Conservation (phyloP, 2,888 invertebrate species). For the Marasmarcha lunaedactyla region DNA sequence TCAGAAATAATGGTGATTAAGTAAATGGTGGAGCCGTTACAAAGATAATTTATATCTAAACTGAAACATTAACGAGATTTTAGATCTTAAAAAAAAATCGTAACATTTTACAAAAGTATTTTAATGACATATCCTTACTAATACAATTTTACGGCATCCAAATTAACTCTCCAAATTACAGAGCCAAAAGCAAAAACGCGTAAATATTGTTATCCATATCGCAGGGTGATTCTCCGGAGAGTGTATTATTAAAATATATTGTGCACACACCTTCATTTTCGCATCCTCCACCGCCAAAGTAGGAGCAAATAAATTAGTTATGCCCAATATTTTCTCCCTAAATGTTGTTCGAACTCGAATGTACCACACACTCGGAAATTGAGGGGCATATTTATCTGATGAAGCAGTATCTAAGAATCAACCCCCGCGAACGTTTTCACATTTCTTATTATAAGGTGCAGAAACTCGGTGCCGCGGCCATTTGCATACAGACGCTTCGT, state of each 20-base stretch:
- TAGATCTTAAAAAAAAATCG: no score
- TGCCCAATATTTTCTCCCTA: conserved; percentile 61
- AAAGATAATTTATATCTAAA: no score
- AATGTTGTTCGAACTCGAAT: conserved; percentile 50
- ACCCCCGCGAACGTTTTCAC: conserved; percentile 32
- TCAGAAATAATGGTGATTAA: no score
- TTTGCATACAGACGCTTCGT: conserved; percentile 56
- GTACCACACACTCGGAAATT: conserved; percentile 54
- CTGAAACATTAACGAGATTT: no score
- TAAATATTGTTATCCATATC: conserved; percentile 54
- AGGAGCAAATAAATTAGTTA: conserved; percentile 58
- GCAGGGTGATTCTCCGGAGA: conserved; percentile 46
- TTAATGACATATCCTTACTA: conserved; percentile 17
- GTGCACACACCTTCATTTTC: conserved; percentile 47
- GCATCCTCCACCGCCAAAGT: conserved; percentile 22
- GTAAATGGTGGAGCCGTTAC: no score
- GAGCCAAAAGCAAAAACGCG: conserved; percentile 53
- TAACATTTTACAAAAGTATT: no score
- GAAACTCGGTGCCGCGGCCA: conserved; percentile 43
- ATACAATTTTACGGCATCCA: conserved; percentile 28
- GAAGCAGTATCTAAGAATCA: conserved; percentile 40
- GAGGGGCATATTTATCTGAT: conserved; percentile 54
- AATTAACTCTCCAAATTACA: conserved; percentile 33
- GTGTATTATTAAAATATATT: conserved; percentile 67
- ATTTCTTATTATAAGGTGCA: conserved; percentile 59